Evolutionary conservation across 1,140 invertebrate species (phyloP), one percentile per base, ranked within the genome.

Genomic region (Ceratina japonica): DNA sequence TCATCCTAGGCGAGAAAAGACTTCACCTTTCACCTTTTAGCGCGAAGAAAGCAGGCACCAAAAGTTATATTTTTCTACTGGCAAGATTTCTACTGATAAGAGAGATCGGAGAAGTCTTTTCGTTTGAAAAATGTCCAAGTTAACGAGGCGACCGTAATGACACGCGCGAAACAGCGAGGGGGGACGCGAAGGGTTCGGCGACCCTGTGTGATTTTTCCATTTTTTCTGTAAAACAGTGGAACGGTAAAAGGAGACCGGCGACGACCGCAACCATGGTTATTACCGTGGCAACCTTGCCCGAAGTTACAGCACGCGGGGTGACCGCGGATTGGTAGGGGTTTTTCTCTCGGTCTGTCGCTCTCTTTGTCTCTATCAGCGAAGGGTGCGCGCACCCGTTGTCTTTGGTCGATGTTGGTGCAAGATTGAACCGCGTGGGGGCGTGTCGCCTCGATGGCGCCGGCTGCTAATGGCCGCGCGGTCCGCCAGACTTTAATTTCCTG

Each of bases 401-500:
- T 87, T 89, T 89, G 76, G 84, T 85, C 73, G 83, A 86, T 88
- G 89, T 91, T 90, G 86, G 89, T 90, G 89, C 86, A 89, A 90
- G 87, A 87, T 87, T 82, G 88, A 89, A 90, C 88, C 87, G 87
- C 86, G 90, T 91, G 90, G 90, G 87, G 91, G 91, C 92, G 92
- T 92, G 91, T 93, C 92, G 92, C 91, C 92, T 92, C 90, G 90
- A 92, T 93, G 92, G 92, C 92, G 92, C 92, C 92, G 92, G 89
- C 91, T 92, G 90, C 89, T 92, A 92, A 92, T 92, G 91, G 91
- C 91, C 88, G 91, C 90, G 88, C 90, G 87, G 91, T 86, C 91
- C 89, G 90, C 91, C 91, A 92, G 92, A 92, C 92, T 92, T 92
- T 92, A 92, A 92, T 92, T 92, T 92, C 92, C 92, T 92, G 91